Evolutionary conservation across 2,888 invertebrate genomes (phyloP), one percentile per base, ranked within the genome.

Genomic region (Kryphioiulus occultus): DNA sequence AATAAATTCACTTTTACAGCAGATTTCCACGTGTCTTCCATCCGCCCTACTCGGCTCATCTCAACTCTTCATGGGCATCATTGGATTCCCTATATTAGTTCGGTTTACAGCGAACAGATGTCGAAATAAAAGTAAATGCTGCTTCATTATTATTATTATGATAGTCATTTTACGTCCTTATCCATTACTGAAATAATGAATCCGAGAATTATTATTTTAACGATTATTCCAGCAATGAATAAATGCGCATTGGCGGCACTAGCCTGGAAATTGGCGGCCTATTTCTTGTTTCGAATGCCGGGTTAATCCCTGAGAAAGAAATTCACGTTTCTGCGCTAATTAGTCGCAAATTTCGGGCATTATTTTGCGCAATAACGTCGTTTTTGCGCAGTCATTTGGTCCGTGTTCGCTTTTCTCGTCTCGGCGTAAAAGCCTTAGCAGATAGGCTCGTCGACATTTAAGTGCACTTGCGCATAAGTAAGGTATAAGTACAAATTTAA

Each of bases 401-500:
- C 68, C 68, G 68, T 68, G 26, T 68, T 68, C 26, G 68, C 68
- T 26, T 68, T 68, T 26, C 26, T 68, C 68, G 68, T 68, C 68
- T 68, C n/a, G 26, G 68, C 68, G 68, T 68, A 68, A 68, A 68
- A 68, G 68, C 68, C 26, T 68, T 68, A 68, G 68, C 68, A 68
- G 68, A 68, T 26, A 68, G 26, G 68, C 68, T 68, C 68, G 68
- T 68, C 68, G 68, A 68, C 68, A 68, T 68, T 68, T 68, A 68
- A 68, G 68, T 68, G 68, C 68, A 68, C 68, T 68, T 68, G 68
- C 22, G 68, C 68, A 68, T 68, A 68, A 68, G 68, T 68, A 68
- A 68, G 68, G 68, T 68, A 68, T 68, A 68, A 68, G 68, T 68
- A 68, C 68, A 68, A 68, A 68, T 68, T 68, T 68, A 68, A 68